Percentiles rank a stretch among this genome's conserved stretches.
These are phyloP conservation scores for Tonatia bakeri DNA, from an alignment of 2,113 vertebrate genomes.

Conservation along the genomic window DNA sequence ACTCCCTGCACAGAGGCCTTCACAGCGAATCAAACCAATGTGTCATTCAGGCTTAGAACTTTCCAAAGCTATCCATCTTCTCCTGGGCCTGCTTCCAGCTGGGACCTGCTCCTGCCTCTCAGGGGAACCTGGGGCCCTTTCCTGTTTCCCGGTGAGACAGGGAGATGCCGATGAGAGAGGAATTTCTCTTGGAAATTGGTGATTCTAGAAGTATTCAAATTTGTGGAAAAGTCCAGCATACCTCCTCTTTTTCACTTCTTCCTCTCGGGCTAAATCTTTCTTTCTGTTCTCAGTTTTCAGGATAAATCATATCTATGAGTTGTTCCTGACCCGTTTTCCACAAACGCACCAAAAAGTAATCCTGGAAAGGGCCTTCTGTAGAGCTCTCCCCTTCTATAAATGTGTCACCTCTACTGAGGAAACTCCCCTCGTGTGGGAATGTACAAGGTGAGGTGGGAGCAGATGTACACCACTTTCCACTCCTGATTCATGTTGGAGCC, in stretches of 20 bases:
- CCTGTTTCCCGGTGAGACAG: not conserved
- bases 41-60: not conserved
- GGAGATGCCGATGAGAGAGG: not conserved
- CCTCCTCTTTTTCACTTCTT: not conserved
- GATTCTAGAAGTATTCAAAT: not conserved
- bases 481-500: not conserved
- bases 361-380: not conserved
- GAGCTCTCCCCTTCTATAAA: not conserved
- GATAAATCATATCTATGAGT: not conserved
- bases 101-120: not conserved
- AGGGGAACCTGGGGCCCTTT: not conserved
- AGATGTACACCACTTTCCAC: not conserved
- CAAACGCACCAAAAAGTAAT: not conserved
- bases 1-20: not conserved
- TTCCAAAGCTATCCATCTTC: not conserved
- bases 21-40: not conserved
- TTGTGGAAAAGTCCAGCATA: not conserved
- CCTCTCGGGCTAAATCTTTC: not conserved
- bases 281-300: not conserved
- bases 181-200: not conserved
- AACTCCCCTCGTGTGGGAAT: not conserved
- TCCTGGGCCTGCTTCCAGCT: not conserved
- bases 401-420: not conserved
- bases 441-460: not conserved
- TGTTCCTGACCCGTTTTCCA: not conserved